Conservation (phyloP, 2,797 vertebrate species). For the Rhinichthys osculus region DNA sequence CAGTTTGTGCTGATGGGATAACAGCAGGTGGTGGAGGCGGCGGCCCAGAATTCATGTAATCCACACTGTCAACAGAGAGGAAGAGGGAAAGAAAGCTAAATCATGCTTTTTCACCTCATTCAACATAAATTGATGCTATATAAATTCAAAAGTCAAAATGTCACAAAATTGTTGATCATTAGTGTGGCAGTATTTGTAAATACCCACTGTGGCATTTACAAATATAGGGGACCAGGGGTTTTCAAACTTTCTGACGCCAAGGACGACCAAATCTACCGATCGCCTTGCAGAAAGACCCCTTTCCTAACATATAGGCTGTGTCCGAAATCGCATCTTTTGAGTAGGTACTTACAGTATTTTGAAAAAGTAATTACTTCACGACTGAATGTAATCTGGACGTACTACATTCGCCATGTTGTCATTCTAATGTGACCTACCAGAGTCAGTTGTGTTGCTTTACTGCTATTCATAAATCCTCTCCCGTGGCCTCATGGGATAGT, state of each 20-base stretch:
- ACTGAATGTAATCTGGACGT: no score
- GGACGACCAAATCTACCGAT: neutral
- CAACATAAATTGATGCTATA: neutral
- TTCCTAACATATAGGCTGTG: neutral
- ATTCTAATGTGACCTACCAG: no score
- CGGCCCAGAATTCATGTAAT: conserved; percentile 78
- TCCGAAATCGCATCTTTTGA: neutral
- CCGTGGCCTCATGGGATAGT: no score
- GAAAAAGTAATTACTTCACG: neutral
- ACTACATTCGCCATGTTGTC: no score
- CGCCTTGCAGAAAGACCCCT: neutral
- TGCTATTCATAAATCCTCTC: no score
- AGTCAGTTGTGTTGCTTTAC: no score
- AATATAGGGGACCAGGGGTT: neutral
- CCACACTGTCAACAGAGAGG: conserved; percentile 70
- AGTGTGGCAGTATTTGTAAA: conserved; percentile 72
- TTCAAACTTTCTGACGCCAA: neutral
- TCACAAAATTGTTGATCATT: conserved; percentile 56
- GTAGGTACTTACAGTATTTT: neutral
- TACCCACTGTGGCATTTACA: neutral
- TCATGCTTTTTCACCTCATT: neutral
- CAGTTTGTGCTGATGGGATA: conserved; percentile 94
- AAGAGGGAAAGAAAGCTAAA: neutral
- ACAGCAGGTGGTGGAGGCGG: conserved; percentile 78
- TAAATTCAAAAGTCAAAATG: neutral